phyloP scores from a whole-genome alignment of 53 echinoderm and acorn worm species.

The Zoroaster sp. region DNA sequence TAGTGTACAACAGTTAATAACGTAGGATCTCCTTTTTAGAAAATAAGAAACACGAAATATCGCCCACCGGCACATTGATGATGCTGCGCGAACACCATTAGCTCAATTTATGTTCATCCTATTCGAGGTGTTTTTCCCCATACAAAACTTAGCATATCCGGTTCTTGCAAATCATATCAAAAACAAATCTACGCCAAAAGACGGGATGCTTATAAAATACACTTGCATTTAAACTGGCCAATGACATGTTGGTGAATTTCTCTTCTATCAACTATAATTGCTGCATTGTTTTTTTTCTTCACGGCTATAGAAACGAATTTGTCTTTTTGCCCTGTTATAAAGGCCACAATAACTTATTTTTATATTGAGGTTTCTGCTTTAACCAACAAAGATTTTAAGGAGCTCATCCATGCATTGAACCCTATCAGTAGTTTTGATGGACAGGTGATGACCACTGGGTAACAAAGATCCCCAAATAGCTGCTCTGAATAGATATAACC shows the following conservation, averaged over 20 bases:
- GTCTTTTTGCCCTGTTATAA: neutral
- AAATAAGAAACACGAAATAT: too few species aligned
- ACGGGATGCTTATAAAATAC: too few species aligned
- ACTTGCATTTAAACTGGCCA: neutral
- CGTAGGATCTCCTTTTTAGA: too few species aligned
- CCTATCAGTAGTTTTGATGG: neutral
- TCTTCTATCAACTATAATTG: neutral
- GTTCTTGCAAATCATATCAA: too few species aligned
- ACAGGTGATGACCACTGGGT: neutral
- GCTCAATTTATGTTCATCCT: too few species aligned
- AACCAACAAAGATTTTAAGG: neutral
- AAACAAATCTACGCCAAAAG: too few species aligned
- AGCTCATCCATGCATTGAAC: neutral
- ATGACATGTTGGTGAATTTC: neutral
- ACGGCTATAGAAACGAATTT: neutral
- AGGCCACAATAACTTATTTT: neutral
- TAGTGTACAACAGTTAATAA: too few species aligned
- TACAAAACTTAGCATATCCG: too few species aligned
- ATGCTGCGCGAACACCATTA: too few species aligned
- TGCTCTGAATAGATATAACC: neutral
- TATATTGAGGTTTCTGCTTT: neutral
- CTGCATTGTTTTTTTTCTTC: neutral
- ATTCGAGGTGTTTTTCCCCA: too few species aligned
- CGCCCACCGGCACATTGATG: too few species aligned
- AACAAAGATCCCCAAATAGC: neutral